phyloP scores from a whole-genome alignment of 2,797 vertebrate species.

The Enteromius thamalakanensis region DNA sequence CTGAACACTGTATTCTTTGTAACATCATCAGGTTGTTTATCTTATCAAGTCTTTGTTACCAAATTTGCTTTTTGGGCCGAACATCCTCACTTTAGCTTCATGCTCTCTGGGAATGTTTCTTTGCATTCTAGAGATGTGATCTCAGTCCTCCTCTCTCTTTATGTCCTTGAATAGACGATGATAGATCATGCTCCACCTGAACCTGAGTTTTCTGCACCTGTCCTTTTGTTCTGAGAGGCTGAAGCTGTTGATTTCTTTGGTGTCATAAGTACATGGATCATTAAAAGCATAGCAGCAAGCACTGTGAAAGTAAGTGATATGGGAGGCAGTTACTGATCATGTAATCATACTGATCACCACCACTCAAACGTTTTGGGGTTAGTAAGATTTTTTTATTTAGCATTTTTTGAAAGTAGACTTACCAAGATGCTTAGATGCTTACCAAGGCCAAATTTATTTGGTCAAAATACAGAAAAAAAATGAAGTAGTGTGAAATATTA shows the following conservation, averaged over 20 bases:
- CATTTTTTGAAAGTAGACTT: not conserved
- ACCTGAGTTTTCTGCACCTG: slow-evolving; percentile 5
- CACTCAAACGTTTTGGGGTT: not conserved
- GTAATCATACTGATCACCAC: not conserved
- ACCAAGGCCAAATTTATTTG: not conserved
- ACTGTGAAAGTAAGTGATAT: not conserved
- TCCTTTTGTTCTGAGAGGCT: not conserved
- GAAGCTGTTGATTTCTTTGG: slow-evolving; percentile 7
- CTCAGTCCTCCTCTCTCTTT: not conserved
- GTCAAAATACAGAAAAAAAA: not conserved
- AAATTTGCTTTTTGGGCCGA: not conserved
- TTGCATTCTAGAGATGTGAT: not conserved
- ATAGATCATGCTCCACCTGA: not conserved
- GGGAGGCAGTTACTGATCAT: not conserved
- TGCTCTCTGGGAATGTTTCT: slow-evolving; percentile 1
- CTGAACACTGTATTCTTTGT: not conserved
- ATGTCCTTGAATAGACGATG: not conserved
- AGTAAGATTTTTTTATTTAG: not conserved
- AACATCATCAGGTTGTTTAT: not conserved
- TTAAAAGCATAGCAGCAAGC: not conserved
- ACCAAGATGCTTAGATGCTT: no score
- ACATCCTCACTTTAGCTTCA: slow-evolving; percentile 2
- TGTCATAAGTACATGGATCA: not conserved
- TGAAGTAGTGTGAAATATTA: not conserved
- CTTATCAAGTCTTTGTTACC: not conserved